Percentiles rank a stretch among this genome's conserved stretches.
Evolutionary conservation across 2,797 vertebrate species (phyloP).

Genomic region (Sternotherus odoratus): DNA sequence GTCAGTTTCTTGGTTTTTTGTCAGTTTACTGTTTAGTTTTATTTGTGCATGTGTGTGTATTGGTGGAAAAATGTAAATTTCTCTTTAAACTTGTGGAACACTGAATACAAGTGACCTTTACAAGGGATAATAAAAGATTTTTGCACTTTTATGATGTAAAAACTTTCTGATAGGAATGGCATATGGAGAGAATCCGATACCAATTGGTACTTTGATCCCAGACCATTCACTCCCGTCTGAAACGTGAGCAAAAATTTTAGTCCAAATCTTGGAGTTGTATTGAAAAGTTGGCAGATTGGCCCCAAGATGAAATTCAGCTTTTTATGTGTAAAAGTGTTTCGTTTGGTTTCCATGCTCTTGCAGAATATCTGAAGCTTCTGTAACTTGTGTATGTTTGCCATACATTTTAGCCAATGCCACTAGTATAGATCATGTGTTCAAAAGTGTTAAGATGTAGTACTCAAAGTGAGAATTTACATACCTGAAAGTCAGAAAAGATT

Average conservation of each 20-base stretch:
- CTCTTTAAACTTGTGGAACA: fast-evolving
- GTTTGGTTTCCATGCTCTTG: neutral
- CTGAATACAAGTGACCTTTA: neutral
- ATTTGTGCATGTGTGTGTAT: fast-evolving
- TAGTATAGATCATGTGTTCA: neutral
- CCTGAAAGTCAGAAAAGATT: neutral
- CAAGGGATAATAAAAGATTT: neutral
- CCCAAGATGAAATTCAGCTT: neutral
- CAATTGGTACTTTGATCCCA: neutral
- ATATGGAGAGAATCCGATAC: neutral
- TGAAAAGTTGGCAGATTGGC: neutral
- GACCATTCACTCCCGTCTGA: neutral
- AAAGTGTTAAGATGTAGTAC: fast-evolving
- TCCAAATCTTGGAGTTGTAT: neutral
- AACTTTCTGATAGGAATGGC: fast-evolving
- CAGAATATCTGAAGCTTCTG: neutral
- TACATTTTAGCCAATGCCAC: neutral
- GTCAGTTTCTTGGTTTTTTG: neutral
- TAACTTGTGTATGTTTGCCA: fast-evolving
- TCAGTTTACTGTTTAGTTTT: neutral
- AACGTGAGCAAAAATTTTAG: neutral
- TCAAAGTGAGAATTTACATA: fast-evolving
- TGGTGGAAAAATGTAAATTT: neutral
- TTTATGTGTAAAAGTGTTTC: neutral
- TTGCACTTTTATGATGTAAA: neutral